Evolutionary conservation across 2,888 invertebrate genomes (phyloP), one percentile per base, ranked within the genome.

Genomic region (Heliothis peltigera): DNA sequence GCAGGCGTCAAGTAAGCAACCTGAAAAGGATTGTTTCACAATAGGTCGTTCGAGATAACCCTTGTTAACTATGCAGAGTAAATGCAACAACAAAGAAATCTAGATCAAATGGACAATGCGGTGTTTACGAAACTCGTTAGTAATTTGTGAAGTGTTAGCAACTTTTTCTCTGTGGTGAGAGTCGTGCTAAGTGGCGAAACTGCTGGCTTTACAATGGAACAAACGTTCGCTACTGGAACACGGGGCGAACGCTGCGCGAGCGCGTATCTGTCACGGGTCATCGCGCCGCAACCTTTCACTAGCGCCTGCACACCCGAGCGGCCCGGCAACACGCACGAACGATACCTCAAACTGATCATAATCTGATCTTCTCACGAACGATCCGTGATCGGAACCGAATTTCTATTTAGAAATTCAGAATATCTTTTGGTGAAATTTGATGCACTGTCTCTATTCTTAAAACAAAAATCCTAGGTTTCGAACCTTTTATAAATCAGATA

Each of bases 171-270:
- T 85, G 81, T 73, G 86, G 92, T 89, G 93, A 93, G 93, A 94
- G 92, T 92, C 73, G 84, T 87, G 90, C 86, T 92, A 92, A 93
- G 86, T 93, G 91, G 91, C 87, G 92, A 93, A 93, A 94, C 89
- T 86, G 82, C 62, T 79, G 81, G 72, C 69, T 83, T 77, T 70
- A 91, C 91, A 92, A 91, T 92, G 83, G 85, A 85, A 83, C 84
- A 81, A 84, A 81, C 78, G 83, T 81, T 82, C 73, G 84, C 84
- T 85, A 84, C 86, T 77, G 77, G 66, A 69, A 70, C 70, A 64
- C 49, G 51, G 67, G 57, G 66, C 49, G 61, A 68, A 51, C 48
- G 54, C 76, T 47, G 72, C 79, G 75, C 79, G 73, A 71, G 83
- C 83, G 85, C 82, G 77, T 82, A 80, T 84, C 82, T 81, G 82